Conservation (phyloP, 2,113 vertebrate genomes). For the Festucalex cinctus region DNA sequence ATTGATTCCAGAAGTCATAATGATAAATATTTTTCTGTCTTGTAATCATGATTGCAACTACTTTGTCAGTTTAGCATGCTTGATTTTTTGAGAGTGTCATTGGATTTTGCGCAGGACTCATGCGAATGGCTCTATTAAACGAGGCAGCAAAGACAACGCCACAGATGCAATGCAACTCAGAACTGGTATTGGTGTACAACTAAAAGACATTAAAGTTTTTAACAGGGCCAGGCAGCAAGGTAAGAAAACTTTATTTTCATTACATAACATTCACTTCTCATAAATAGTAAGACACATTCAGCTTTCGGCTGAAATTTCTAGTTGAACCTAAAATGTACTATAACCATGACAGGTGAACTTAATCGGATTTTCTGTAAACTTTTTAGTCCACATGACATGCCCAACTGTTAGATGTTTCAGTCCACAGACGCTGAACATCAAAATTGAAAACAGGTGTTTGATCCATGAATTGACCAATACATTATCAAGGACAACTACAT, state of each 20-base stretch:
- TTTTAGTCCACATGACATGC: too few species aligned
- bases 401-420: too few species aligned
- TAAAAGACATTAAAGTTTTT: constrained; percentile 98
- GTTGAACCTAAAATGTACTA: too few species aligned
- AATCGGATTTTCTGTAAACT: too few species aligned
- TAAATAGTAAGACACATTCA: too few species aligned
- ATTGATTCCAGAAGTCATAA: not conserved
- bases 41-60: not conserved
- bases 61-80: not conserved
- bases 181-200: constrained; percentile 93
- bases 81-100: not conserved
- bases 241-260: constrained; percentile 32
- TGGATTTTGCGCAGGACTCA: constrained; percentile 78
- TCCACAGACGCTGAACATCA: too few species aligned
- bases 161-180: constrained; percentile 88
- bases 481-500: too few species aligned
- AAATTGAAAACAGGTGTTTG: too few species aligned
- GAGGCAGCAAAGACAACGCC: constrained; percentile 92
- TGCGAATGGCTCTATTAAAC: constrained; percentile 94
- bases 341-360: not conserved
- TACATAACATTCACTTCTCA: not conserved
- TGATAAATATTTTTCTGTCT: not conserved
- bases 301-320: too few species aligned
- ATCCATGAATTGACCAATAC: too few species aligned
- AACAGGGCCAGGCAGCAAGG: constrained; percentile 92